Conservation (phyloP, 2,113 vertebrate species). For the Thomomys bottae region DNA sequence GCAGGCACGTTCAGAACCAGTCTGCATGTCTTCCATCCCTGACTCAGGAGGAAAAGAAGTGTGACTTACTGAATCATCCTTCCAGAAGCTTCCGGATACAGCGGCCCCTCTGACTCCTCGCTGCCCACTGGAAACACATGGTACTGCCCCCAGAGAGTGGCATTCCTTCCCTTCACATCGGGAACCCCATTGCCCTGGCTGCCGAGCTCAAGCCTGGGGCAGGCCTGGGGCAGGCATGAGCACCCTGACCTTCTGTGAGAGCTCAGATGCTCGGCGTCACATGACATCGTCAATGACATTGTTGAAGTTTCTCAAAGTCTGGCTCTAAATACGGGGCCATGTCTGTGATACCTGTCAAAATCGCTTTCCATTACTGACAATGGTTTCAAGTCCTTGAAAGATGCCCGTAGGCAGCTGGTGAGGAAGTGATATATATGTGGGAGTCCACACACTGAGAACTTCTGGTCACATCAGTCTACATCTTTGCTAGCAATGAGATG, state of each 20-base stretch:
- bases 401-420: too few species aligned
- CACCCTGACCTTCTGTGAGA: too few species aligned
- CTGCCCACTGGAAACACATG: neutral
- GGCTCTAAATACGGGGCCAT: neutral
- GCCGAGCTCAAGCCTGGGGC: too few species aligned
- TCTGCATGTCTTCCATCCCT: neutral
- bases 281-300: neutral
- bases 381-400: neutral
- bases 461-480: neutral
- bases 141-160: fast-evolving
- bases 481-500: neutral
- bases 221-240: too few species aligned
- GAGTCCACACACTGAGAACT: neutral
- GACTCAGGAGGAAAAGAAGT: constrained; percentile 70
- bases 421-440: neutral
- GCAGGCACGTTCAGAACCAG: too few species aligned
- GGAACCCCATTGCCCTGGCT: too few species aligned
- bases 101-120: neutral
- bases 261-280: neutral
- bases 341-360: neutral
- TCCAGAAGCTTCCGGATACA: constrained; percentile 59
- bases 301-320: neutral
- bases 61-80: constrained; percentile 56
- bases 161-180: neutral
- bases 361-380: neutral